Conservation (phyloP, 2,797 vertebrate genomes). For the Rhynchonycteris naso region DNA sequence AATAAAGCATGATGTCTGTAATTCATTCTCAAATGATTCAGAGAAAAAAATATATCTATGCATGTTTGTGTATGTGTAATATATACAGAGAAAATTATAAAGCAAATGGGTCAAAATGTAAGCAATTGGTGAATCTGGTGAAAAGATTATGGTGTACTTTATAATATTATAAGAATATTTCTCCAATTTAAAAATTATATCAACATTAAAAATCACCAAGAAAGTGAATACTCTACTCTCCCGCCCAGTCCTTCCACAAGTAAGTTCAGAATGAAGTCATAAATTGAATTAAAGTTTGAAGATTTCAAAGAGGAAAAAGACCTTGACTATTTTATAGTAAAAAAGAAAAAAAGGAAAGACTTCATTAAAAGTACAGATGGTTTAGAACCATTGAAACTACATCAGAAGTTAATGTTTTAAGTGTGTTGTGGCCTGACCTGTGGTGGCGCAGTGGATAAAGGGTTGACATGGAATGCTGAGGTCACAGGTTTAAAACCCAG, state of each 20-base stretch:
- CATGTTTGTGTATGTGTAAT: not conserved
- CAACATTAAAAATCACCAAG: not conserved
- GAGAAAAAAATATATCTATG: not conserved
- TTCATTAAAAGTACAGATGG: conserved; percentile 85
- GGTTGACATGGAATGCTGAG: no score
- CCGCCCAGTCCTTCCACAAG: not conserved
- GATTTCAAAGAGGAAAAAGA: conserved; percentile 93
- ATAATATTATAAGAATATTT: not conserved
- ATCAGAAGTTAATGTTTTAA: conserved; percentile 83
- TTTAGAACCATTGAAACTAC: conserved; percentile 87
- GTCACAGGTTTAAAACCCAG: no score
- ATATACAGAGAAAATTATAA: not conserved
- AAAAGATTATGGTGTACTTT: not conserved
- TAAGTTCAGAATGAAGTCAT: conserved; percentile 87
- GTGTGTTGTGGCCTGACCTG: not conserved
- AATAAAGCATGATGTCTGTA: not conserved
- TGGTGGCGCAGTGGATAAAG: no score
- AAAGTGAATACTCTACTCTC: not conserved
- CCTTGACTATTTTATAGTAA: conserved; percentile 91
- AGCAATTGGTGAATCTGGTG: not conserved
- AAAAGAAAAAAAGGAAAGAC: conserved; percentile 85
- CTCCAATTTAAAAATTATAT: not conserved
- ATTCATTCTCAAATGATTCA: not conserved
- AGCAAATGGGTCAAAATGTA: not conserved
- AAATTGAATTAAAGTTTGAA: conserved; percentile 92